These are phyloP conservation scores for Pimephales promelas DNA, from an alignment of 2,113 vertebrate species.

Conservation along the genomic window DNA sequence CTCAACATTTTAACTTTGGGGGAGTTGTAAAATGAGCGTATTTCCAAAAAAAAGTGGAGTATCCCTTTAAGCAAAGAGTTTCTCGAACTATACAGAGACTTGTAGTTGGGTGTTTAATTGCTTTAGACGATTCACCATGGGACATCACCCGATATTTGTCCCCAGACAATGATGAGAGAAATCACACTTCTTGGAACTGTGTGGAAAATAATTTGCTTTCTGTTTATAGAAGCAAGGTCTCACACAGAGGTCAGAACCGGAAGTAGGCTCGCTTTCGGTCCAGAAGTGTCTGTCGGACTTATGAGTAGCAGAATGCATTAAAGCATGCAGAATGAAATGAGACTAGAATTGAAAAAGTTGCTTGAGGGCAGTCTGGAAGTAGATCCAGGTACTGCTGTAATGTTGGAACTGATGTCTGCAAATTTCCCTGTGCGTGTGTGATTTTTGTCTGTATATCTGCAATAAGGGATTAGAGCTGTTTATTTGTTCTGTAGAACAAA, in stretches of 20 bases:
- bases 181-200: background rate
- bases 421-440: background rate
- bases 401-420: constrained; percentile 20
- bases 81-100: background rate
- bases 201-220: constrained; percentile 11
- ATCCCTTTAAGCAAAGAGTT: background rate
- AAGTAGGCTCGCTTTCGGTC: background rate
- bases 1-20: too few relatives aligned
- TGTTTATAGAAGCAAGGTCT: constrained; percentile 27
- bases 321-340: constrained; percentile 16
- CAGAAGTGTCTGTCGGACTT: background rate
- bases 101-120: background rate
- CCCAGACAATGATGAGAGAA: constrained; percentile 1
- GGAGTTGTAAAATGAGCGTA: too few relatives aligned
- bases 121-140: background rate
- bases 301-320: constrained; percentile 15
- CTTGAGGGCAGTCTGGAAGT: constrained; percentile 20
- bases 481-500: constrained; percentile 36
- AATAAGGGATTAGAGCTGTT: background rate
- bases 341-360: constrained; percentile 8
- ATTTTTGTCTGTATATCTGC: background rate
- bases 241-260: background rate
- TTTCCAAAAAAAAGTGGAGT: too few relatives aligned
- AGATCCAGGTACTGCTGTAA: constrained; percentile 12
- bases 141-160: background rate